These are phyloP conservation scores for Lucilia sericata DNA, from an alignment of 1,140 invertebrate species.

Conservation along the genomic window DNA sequence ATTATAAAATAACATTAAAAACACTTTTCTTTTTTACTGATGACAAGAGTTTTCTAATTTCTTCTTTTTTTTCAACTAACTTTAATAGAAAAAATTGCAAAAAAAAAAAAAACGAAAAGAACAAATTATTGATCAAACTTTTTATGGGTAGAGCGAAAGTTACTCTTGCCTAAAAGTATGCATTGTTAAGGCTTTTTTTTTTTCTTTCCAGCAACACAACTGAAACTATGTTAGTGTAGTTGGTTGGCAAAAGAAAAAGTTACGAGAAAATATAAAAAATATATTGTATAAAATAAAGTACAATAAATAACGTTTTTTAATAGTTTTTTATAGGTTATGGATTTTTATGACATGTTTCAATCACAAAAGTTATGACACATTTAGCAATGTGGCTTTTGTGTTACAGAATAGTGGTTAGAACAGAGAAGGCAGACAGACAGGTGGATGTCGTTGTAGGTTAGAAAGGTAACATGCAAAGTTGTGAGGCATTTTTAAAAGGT, in stretches of 20 bases:
- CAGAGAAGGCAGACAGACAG: no score
- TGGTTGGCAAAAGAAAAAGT: not conserved
- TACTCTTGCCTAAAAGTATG: not conserved
- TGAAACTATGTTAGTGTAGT: not conserved
- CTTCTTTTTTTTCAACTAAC: not conserved
- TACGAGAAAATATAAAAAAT: not conserved
- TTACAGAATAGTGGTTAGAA: no score
- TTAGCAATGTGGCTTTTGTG: no score
- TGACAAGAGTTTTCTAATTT: not conserved
- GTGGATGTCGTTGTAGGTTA: no score
- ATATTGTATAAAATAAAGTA: no score
- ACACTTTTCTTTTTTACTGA: not conserved
- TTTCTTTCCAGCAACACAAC: not conserved
- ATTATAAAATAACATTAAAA: not conserved
- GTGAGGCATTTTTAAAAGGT: no score
- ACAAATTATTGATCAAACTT: conserved; percentile 14
- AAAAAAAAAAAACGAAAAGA: not conserved
- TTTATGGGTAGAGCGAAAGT: not conserved
- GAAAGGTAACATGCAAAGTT: no score
- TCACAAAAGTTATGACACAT: no score
- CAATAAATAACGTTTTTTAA: no score
- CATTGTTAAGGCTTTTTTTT: not conserved
- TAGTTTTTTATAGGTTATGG: no score
- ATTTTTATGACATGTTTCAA: no score
- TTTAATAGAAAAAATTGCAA: not conserved